A percentile compares a stretch with the other conserved stretches of the same genome.
Evolutionary conservation across 1,140 invertebrate species (phyloP).

Genomic region (Elysia chlorotica): DNA sequence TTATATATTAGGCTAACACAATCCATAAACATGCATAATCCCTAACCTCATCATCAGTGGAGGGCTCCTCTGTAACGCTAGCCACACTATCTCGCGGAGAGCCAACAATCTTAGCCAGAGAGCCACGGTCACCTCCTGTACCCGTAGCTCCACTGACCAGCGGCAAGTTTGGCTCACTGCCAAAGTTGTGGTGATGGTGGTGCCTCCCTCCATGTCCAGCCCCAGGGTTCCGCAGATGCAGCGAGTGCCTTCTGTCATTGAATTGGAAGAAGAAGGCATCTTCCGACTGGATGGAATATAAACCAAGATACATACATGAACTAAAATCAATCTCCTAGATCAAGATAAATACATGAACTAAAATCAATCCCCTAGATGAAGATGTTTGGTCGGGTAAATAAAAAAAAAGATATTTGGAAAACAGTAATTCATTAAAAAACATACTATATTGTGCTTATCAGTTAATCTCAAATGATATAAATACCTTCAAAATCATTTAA

Average conservation of each 20-base stretch:
- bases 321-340: too few relatives aligned
- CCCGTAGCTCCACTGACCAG: slow-evolving; percentile 27
- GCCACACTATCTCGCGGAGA: slow-evolving; percentile 48
- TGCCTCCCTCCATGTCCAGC: slow-evolving; percentile 22
- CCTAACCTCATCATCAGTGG: slow-evolving; percentile 53
- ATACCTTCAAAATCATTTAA: too few relatives aligned
- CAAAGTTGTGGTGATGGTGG: slow-evolving; percentile 46
- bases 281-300: slow-evolving; percentile 50
- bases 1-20: too few relatives aligned
- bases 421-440: too few relatives aligned
- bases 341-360: too few relatives aligned
- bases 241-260: slow-evolving; percentile 47
- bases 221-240: slow-evolving; percentile 36
- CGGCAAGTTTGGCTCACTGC: slow-evolving; percentile 52
- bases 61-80: slow-evolving; percentile 49
- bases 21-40: too few relatives aligned
- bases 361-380: too few relatives aligned
- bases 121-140: slow-evolving; percentile 28
- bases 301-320: too few relatives aligned
- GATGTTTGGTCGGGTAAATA: too few relatives aligned
- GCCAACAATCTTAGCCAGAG: slow-evolving; percentile 32
- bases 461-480: too few relatives aligned
- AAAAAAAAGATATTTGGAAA: too few relatives aligned
- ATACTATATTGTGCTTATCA: too few relatives aligned
- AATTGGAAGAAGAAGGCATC: slow-evolving; percentile 51